Evolutionary conservation across 2,113 vertebrate genomes (phyloP), one percentile per base, ranked within the genome.

Genomic region (Rhabdornis inornatus): DNA sequence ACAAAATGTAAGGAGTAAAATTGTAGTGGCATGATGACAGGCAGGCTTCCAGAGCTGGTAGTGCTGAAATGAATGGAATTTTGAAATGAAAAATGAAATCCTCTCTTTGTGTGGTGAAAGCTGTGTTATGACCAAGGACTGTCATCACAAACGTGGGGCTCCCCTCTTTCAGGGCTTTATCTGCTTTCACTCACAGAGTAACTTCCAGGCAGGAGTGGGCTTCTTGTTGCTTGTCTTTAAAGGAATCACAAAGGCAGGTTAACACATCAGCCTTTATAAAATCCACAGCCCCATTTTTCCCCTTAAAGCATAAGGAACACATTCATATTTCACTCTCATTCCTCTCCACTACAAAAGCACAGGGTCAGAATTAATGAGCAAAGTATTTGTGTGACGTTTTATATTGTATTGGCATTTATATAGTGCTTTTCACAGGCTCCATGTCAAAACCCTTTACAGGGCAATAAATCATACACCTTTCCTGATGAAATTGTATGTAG

Each of bases 371-470:
- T 94, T 92, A 96, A 97, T 88, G 94, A 96, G 91, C 84, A 96
- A 95, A 95, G 96, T 69, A 90, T 94, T 91, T 92, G 92, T 88
- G 93, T 96, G 96, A 94, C 82, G 71, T 93, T 96, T 70, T 80
- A 90, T 94, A 95, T 96, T 97, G 87, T 94, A 92, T 94, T 97
- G 93, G 87, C 95, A 93, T 97, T 96, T 96, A 94, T 81, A 84
- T 94, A 95, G 92, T 96, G 85, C 83, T 97, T 97, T 97, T 86
- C 89, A 94, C 83, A 93, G 92, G 69, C 75, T 96, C 94, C 92
- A 39, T 88, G 81, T 96, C 92, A 95, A 88, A 96, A 96, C 93
- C 84, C 65, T 95, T 97, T 94, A 94, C 84, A 96, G 85, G 93
- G 92, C 89, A 93, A 96, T 94, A 89, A 96, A 92, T 93, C 69